These are phyloP conservation scores for Daboia siamensis DNA, from an alignment of 2,113 vertebrate genomes.

Conservation along the genomic window DNA sequence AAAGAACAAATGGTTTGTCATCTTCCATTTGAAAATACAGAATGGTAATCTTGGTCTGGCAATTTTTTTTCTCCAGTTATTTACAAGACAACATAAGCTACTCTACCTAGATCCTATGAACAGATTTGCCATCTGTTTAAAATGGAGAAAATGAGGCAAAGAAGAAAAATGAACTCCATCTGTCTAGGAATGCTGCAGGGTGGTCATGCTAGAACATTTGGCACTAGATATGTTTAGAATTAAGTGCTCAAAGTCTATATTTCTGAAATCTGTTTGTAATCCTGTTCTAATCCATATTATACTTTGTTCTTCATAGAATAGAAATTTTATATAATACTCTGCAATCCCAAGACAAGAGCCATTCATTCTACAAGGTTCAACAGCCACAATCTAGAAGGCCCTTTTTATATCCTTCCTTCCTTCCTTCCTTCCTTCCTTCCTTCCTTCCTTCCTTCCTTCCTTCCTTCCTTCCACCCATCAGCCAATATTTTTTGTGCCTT, in stretches of 20 bases:
- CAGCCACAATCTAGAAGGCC: neutral
- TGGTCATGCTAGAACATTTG: constrained; percentile 27
- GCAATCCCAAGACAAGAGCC: neutral
- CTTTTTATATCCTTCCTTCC: neutral
- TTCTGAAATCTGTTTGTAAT: constrained; percentile 25
- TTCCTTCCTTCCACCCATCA: neutral
- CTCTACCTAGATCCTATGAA: constrained; percentile 11
- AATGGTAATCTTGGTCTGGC: neutral
- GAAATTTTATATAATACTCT: constrained; percentile 3
- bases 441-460: neutral
- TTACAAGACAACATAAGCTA: neutral
- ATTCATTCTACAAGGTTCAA: neutral
- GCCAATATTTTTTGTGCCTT: neutral
- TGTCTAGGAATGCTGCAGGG: constrained; percentile 21
- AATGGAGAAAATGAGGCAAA: constrained; percentile 12
- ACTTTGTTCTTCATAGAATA: neutral
- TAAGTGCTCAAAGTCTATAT: constrained; percentile 19
- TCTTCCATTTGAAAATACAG: neutral
- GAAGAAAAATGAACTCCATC: constrained; percentile 33
- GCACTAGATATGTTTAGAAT: constrained; percentile 32
- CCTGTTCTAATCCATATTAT: constrained; percentile 3
- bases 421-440: neutral
- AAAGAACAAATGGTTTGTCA: neutral
- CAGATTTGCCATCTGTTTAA: constrained; percentile 35
- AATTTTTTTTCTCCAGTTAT: neutral